Percentiles rank a stretch among this genome's conserved stretches.
Evolutionary conservation across 2,113 vertebrate species (phyloP).

Genomic region (Melanocharis versteri): DNA sequence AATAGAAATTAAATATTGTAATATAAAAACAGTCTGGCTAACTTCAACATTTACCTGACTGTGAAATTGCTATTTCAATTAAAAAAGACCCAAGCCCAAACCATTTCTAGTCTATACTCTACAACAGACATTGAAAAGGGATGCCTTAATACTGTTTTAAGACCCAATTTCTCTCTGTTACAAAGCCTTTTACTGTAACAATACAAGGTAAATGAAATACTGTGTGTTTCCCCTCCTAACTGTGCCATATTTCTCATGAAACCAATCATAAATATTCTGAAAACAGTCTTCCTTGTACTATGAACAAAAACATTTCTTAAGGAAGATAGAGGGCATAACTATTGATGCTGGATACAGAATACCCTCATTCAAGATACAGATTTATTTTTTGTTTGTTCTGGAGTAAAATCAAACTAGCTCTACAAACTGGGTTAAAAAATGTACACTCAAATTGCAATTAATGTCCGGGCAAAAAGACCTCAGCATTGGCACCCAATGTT

Average conservation of each 20-base stretch:
- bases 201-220: neutral
- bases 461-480: neutral
- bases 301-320: neutral
- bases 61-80: neutral
- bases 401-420: neutral
- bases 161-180: neutral
- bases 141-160: neutral
- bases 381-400: neutral
- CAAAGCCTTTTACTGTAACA: neutral
- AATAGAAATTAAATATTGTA: neutral
- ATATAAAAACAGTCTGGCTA: neutral
- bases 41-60: neutral
- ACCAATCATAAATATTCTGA: neutral
- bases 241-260: neutral
- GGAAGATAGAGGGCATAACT: neutral
- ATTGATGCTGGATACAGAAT: neutral
- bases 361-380: neutral
- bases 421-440: neutral
- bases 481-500: neutral
- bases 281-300: neutral
- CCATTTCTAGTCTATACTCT: neutral
- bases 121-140: neutral
- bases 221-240: neutral
- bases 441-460: neutral
- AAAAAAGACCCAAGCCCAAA: neutral